phyloP scores from a whole-genome alignment of 2,113 vertebrate species.

The Mormyrus lacerda region DNA sequence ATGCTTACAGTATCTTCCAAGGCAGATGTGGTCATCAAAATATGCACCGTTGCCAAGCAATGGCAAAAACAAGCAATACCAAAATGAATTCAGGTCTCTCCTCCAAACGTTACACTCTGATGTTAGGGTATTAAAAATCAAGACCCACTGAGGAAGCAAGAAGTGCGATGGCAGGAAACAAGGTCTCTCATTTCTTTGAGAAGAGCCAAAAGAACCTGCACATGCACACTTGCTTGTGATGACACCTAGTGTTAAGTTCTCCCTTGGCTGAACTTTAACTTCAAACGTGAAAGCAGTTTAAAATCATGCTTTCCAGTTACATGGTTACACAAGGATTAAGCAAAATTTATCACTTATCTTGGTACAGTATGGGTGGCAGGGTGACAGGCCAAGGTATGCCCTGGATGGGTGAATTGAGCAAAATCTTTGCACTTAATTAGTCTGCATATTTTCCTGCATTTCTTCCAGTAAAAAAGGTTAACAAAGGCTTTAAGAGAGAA shows the following conservation, averaged over 20 bases:
- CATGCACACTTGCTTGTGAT: neutral
- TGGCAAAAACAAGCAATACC: slow-evolving; percentile 30
- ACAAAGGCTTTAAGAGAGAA: neutral
- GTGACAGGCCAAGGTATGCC: neutral
- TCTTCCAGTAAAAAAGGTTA: neutral
- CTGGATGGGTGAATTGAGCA: neutral
- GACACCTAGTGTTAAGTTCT: slow-evolving; percentile 11
- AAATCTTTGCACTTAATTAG: neutral
- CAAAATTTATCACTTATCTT: neutral
- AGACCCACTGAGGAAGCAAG: neutral
- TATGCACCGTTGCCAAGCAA: slow-evolving; percentile 44
- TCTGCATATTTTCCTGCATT: neutral
- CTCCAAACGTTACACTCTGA: slow-evolving; percentile 14
- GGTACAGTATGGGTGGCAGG: neutral
- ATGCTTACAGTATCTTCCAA: neutral
- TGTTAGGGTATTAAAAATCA: neutral
- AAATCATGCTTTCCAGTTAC: neutral
- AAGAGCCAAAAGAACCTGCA: neutral
- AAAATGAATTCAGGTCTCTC: slow-evolving; percentile 37
- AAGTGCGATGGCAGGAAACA: neutral
- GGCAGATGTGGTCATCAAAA: slow-evolving; percentile 23
- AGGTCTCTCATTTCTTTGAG: neutral
- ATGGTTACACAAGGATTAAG: neutral
- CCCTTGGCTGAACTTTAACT: neutral
- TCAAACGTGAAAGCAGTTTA: neutral